Evolutionary conservation across 2,113 vertebrate species (phyloP), one percentile per base, ranked within the genome.

Genomic region (Phalacrocorax aristotelis): DNA sequence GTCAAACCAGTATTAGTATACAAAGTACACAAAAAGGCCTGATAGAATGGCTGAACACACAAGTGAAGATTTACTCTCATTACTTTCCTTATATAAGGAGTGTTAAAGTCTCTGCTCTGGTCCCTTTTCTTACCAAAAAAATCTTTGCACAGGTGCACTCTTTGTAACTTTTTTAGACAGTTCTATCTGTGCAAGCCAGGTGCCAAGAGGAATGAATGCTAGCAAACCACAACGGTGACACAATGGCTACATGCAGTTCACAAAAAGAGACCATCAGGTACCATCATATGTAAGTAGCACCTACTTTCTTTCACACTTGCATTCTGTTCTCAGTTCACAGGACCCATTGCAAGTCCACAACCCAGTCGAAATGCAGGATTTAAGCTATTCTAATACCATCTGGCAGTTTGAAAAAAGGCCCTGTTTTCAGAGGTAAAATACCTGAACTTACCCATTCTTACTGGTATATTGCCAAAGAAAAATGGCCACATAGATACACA

Each of bases 181-280:
- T 60, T 55, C 69, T n/a, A 19, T 2, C 60, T 36, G 22, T n/a
- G 32, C 38, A 74, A 87, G 32, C 7, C 49, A 74, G 75, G 40
- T 11, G 10, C 17, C 54, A 64, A 72, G 18, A 55, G n/a, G 0
- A 6, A 21, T 0, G 14, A 71, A 30, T 4, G 23, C n/a, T 4
- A 69, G 14, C 38, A 92, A 72, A 52, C 10, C 46, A n/a, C 30
- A 62, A 6, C 0, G 0, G 58, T 32, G 51, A 65, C 22, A 46
- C 29, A 66, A 13, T 1, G 14, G 34, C 34, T 54, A 61, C 34
- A 20, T 0, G 0, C 7, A 54, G 26, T 1, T 64, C 48, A 48
- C 48, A 46, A 36, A 91, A 34, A 26, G 21, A 42, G 4, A 72
- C 10, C 10, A 27, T n/a, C 15, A 52, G 32, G 16, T 18, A 40